These are phyloP conservation scores for Tortricodes alternella DNA, from an alignment of 2,888 invertebrate genomes.

Conservation along the genomic window DNA sequence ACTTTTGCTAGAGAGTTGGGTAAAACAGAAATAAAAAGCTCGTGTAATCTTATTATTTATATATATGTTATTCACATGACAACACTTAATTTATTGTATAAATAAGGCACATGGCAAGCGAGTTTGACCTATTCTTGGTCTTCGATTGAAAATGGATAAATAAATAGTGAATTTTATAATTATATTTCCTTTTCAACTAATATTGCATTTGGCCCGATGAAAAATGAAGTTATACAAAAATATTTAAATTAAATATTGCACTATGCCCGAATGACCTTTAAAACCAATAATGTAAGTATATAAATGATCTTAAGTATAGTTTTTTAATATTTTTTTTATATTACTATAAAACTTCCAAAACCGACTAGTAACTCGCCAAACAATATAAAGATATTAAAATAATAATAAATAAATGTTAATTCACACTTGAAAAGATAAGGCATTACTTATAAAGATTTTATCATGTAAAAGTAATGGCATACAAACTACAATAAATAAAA, in stretches of 20 bases:
- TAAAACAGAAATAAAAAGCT: neutral
- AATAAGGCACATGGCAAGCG: slow-evolving; percentile 29
- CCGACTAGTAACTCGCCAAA: slow-evolving; percentile 28
- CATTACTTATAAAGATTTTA: no score
- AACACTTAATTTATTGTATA: slow-evolving; percentile 17
- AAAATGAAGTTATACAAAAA: slow-evolving; percentile 4
- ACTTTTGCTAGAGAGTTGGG: no score
- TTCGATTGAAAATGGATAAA: neutral
- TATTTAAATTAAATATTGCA: slow-evolving; percentile 24
- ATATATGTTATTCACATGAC: slow-evolving; percentile 9
- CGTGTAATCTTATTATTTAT: neutral
- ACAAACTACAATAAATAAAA: neutral
- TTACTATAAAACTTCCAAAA: neutral
- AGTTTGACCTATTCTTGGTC: neutral
- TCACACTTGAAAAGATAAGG: neutral
- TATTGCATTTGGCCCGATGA: slow-evolving; percentile 36
- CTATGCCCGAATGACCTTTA: slow-evolving; percentile 16
- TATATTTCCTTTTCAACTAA: slow-evolving; percentile 3
- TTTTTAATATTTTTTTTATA: neutral
- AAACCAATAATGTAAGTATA: neutral
- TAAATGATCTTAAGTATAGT: neutral
- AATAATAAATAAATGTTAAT: no score
- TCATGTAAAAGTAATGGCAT: no score
- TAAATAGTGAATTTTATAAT: neutral
- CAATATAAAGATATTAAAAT: neutral